phyloP scores from a whole-genome alignment of 2,888 invertebrate species.

The Auanema sp. region DNA sequence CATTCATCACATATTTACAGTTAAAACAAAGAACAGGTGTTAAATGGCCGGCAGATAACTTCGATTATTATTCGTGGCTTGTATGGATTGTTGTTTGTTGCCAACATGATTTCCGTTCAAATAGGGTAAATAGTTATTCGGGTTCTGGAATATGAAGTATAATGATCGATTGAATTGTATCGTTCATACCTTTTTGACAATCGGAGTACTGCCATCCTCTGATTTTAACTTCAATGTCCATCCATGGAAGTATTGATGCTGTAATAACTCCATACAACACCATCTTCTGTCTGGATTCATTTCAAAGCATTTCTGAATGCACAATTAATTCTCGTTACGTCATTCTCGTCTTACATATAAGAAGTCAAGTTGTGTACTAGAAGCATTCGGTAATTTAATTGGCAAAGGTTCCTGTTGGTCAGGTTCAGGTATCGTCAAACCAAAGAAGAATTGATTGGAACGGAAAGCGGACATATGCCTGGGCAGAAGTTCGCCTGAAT shows the following conservation, averaged over 20 bases:
- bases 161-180: neutral
- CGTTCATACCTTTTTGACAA: constrained; percentile 15
- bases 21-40: neutral
- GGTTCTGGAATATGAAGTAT: constrained; percentile 1
- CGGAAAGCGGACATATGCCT: constrained; percentile 94
- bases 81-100: neutral
- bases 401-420: constrained; percentile 81
- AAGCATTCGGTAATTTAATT: constrained; percentile 79
- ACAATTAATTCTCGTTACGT: neutral
- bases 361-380: constrained; percentile 78
- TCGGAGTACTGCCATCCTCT: constrained; percentile 68
- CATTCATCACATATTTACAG: too few species aligned
- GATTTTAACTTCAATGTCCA: constrained; percentile 64
- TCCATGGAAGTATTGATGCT: constrained; percentile 82
- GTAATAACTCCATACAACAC: constrained; percentile 86
- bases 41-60: constrained; percentile 4
- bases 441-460: constrained; percentile 90
- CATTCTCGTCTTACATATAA: constrained; percentile 78
- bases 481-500: constrained; percentile 80
- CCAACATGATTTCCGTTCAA: neutral
- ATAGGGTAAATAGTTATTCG: constrained; percentile 7
- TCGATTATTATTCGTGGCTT: neutral
- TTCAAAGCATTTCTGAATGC: constrained; percentile 82
- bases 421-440: constrained; percentile 88
- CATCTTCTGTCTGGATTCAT: constrained; percentile 88